phyloP scores from a whole-genome alignment of 2,113 vertebrate genomes.

The Coptodon bakossiorum region DNA sequence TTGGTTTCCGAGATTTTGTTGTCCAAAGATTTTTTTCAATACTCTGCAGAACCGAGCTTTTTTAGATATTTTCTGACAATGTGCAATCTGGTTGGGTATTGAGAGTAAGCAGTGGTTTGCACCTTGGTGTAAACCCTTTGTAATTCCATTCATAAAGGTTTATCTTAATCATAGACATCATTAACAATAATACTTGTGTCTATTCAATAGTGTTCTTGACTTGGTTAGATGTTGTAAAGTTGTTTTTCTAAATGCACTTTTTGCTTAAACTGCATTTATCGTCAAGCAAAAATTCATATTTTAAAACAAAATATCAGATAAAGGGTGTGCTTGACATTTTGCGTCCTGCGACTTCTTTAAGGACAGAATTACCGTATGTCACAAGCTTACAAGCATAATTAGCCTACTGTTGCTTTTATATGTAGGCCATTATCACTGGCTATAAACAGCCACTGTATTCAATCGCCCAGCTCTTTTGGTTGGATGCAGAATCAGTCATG shows the following conservation, averaged over 20 bases:
- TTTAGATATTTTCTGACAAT: background rate
- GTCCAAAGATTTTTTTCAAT: background rate
- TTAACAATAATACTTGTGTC: background rate
- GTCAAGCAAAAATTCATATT: background rate
- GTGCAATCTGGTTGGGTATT: background rate
- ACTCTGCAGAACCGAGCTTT: background rate
- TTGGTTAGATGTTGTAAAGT: background rate
- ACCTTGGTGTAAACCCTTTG: background rate
- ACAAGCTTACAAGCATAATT: constrained; percentile 53
- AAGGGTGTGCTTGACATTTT: background rate
- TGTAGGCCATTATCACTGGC: constrained; percentile 70
- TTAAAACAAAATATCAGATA: background rate
- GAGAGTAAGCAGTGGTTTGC: background rate
- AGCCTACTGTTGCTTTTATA: constrained; percentile 68
- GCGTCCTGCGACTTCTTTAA: background rate
- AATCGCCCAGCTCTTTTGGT: constrained; percentile 41
- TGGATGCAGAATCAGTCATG: constrained; percentile 33
- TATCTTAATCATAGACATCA: background rate
- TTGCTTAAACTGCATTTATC: background rate
- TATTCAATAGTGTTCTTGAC: background rate
- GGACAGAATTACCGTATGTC: constrained; percentile 9
- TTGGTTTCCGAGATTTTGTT: background rate
- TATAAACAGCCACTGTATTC: constrained; percentile 68
- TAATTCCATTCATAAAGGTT: background rate
- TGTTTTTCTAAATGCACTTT: background rate